These are phyloP conservation scores for Cliona cf. orientalis DNA, from an alignment of 37 sponge, comb jelly and placozoan species.

Conservation along the genomic window DNA sequence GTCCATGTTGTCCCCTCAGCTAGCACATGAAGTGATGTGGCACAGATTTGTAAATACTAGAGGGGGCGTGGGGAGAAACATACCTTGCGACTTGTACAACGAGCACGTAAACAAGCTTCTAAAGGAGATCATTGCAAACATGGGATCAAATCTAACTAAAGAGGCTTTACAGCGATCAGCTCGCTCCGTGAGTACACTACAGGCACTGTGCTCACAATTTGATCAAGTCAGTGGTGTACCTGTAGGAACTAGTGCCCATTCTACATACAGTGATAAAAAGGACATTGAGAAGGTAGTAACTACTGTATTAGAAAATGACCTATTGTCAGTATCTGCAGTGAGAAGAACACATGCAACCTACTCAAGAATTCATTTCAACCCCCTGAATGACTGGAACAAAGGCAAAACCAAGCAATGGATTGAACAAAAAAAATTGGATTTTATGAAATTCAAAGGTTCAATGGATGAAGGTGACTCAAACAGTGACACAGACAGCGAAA, in stretches of 20 bases:
- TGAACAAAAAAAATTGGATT: too few species aligned
- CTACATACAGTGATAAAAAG: neutral
- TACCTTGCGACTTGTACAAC: slow-evolving; percentile 35
- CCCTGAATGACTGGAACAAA: too few species aligned
- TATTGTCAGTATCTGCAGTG: too few species aligned
- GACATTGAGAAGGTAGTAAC: neutral
- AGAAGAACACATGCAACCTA: too few species aligned
- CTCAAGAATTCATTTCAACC: too few species aligned
- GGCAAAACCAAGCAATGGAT: too few species aligned
- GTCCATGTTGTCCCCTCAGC: slow-evolving; percentile 12
- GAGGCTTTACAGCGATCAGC: slow-evolving; percentile 20
- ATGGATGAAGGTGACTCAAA: too few species aligned
- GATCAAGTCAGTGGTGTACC: too few species aligned
- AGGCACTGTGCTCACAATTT: too few species aligned
- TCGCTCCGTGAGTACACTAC: slow-evolving; percentile 14
- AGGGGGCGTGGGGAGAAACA: slow-evolving; percentile 42
- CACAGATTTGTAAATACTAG: slow-evolving; percentile 46
- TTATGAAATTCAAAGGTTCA: too few species aligned
- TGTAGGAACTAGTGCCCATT: neutral
- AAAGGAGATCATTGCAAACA: slow-evolving; percentile 36
- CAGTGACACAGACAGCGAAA: too few species aligned
- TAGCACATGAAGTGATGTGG: slow-evolving; percentile 50
- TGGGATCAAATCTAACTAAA: slow-evolving; percentile 46
- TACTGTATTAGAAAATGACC: neutral
- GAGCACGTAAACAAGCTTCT: slow-evolving; percentile 55